These are phyloP conservation scores for Enteromius argenteus DNA, from an alignment of 2,797 vertebrate species.

Conservation along the genomic window DNA sequence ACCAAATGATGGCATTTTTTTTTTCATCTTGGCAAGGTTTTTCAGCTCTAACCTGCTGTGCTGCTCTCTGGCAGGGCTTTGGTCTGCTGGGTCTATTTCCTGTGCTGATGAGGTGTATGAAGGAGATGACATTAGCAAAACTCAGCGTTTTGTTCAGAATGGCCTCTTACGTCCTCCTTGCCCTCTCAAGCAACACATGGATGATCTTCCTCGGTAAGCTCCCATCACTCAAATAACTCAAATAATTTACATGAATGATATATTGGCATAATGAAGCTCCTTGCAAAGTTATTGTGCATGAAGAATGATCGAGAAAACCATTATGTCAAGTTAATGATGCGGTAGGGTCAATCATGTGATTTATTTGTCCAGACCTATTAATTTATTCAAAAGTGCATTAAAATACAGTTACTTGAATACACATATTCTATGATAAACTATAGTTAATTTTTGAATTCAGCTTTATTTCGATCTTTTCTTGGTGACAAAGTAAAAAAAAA, in stretches of 20 bases:
- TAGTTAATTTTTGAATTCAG: not conserved
- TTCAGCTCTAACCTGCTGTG: conserved; percentile 3
- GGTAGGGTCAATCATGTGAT: not conserved
- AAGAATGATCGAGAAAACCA: conserved; percentile 8
- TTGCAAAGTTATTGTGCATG: not conserved
- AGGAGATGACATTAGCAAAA: conserved; percentile 70
- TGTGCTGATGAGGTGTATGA: conserved; percentile 62
- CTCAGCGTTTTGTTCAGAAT: conserved; percentile 60
- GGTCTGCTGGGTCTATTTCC: conserved; percentile 69
- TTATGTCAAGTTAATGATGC: conserved; percentile 17
- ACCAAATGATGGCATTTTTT: not conserved
- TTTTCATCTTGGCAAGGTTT: not conserved
- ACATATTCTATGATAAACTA: not conserved
- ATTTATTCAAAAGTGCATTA: not conserved
- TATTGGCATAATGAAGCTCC: not conserved
- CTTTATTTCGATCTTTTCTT: not conserved
- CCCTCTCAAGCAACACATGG: conserved; percentile 71
- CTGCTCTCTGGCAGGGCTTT: conserved; percentile 63
- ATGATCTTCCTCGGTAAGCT: conserved; percentile 72
- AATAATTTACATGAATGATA: conserved; percentile 5
- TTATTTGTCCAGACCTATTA: not conserved
- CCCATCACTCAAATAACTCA: conserved; percentile 7
- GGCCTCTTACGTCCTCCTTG: conserved; percentile 63
- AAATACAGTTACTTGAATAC: not conserved
- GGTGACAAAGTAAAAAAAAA: not conserved